Base-by-base conservation (phyloP, 2,888 invertebrate genomes). In the Steinernema scapterisci region DNA sequence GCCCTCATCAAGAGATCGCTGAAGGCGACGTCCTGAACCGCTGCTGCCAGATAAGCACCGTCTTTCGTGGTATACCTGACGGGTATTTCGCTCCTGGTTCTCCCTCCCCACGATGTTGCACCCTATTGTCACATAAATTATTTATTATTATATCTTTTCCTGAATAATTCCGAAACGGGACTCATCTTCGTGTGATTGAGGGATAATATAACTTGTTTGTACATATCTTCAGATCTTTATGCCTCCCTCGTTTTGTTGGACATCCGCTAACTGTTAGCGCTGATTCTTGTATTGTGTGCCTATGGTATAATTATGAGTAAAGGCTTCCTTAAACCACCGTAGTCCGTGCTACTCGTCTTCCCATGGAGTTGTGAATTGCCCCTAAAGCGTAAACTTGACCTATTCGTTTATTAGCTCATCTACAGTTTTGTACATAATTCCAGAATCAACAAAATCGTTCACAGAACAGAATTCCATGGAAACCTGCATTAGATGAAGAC, bases 191-290 rank as follows among this genome's bases (percentile, higher is more conserved):
- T 48, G 48, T 19, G 48, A 48, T 48, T 16, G 19, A 27, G 63
- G 25, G 25, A n/a, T 63, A 13, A 31, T 11, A 1, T 31, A 31
- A 31, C 16, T 38, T 63, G 63, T 63, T 63, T 63, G 63, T 63
- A 63, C 54, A 54, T 54, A 54, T 21, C 25, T 21, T 54, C 13
- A 54, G 45, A 44, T 44, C 9, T 54, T 54, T 54, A 54, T 54
- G 21, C 13, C 54, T 25, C 21, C 11, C 13, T 54, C 13, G 48
- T 48, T 38, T 38, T 3, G 48, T 48, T 48, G 48, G 48, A n/a
- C n/a, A n/a, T n/a, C n/a, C n/a, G n/a, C n/a, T n/a, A n/a, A n/a
- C n/a, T n/a, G n/a, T n/a, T n/a, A n/a, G n/a, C n/a, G n/a, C n/a
- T n/a, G n/a, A n/a, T n/a, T n/a, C n/a, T n/a, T n/a, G n/a, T n/a